Conservation (phyloP, 2,888 invertebrate genomes). For the Geophilus truncorum region DNA sequence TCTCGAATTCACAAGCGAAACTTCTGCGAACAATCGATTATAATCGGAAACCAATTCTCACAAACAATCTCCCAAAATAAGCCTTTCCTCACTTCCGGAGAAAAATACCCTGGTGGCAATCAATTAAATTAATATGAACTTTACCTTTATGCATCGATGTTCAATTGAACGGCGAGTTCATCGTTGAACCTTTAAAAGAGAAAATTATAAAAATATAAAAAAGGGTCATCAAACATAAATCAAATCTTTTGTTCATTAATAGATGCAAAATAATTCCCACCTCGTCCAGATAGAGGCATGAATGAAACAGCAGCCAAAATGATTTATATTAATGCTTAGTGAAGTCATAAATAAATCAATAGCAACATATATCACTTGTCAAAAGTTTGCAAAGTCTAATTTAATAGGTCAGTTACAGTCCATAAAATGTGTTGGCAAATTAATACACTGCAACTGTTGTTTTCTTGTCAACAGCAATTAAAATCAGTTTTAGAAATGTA, state of each 20-base stretch:
- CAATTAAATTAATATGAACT: no score
- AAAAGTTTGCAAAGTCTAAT: slow-evolving; percentile 13
- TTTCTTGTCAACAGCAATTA: no score
- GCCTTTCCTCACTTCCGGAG: no score
- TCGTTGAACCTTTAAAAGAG: background rate
- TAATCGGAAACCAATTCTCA: no score
- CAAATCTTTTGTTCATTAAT: background rate
- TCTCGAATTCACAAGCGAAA: no score
- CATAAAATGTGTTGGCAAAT: background rate
- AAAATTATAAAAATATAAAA: no score
- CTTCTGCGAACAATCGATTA: no score
- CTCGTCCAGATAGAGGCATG: background rate
- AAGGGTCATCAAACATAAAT: background rate
- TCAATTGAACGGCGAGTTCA: background rate
- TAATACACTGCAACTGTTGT: background rate
- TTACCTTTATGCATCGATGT: background rate
- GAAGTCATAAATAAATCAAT: slow-evolving; percentile 1
- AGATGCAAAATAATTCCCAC: background rate
- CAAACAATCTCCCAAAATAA: no score
- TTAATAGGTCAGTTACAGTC: background rate
- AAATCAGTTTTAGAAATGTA: no score
- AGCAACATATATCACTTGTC: slow-evolving; percentile 12
- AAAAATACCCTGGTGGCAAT: no score
- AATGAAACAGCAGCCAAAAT: slow-evolving; percentile 9
- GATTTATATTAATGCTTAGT: slow-evolving; percentile 2